phyloP scores from a whole-genome alignment of 1,140 invertebrate genomes.

The Drosophila obscura region DNA sequence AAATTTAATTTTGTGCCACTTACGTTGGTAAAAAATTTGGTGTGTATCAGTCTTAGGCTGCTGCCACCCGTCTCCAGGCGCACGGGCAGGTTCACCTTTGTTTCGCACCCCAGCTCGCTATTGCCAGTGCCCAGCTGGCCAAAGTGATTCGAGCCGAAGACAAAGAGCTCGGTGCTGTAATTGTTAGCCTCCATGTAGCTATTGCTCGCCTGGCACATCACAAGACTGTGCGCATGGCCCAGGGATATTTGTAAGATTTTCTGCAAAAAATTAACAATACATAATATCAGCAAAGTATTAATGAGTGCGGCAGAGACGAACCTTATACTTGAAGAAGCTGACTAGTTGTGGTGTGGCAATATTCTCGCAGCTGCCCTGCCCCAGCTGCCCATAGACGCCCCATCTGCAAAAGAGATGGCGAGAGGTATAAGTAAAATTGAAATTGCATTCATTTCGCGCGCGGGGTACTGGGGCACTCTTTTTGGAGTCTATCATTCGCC shows the following conservation, averaged over 20 bases:
- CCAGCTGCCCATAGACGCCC: constrained; percentile 93
- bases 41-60: constrained; percentile 87
- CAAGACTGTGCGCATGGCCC: constrained; percentile 91
- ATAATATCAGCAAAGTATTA: no score
- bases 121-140: constrained; percentile 90
- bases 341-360: constrained; percentile 87
- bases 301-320: constrained; percentile 42
- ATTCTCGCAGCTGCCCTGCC: constrained; percentile 89
- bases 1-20: constrained; percentile 83
- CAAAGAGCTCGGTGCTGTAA: constrained; percentile 86
- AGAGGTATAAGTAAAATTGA: not conserved
- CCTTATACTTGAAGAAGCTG: constrained; percentile 84
- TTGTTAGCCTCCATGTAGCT: constrained; percentile 55
- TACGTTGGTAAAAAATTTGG: constrained; percentile 93
- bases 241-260: constrained; percentile 86
- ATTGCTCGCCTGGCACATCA: constrained; percentile 83
- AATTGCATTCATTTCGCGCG: no score
- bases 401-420: constrained; percentile 84
- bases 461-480: no score
- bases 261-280: constrained; percentile 40
- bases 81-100: constrained; percentile 85
- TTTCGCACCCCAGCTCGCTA: constrained; percentile 58
- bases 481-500: no score
- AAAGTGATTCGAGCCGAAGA: constrained; percentile 92
- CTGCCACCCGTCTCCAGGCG: constrained; percentile 85